A percentile compares a stretch with the other conserved stretches of the same genome.
Evolutionary conservation across 2,888 invertebrate species (phyloP).

Genomic region (Drosophila yooni): DNA sequence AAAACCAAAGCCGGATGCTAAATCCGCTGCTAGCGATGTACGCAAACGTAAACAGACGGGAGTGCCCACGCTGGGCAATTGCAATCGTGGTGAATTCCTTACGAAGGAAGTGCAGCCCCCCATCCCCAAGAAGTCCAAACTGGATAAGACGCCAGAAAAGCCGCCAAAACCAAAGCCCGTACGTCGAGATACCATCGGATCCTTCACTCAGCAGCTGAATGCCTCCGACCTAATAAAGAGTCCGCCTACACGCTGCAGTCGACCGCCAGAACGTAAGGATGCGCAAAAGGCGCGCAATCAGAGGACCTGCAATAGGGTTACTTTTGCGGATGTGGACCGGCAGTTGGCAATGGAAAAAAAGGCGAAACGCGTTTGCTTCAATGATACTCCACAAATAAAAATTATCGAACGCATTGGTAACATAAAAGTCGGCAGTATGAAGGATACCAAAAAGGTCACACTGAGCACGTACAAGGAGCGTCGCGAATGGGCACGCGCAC

Average conservation of each 20-base stretch:
- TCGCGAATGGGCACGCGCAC: constrained; percentile 54
- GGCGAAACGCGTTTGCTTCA: constrained; percentile 74
- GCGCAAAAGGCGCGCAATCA: constrained; percentile 44
- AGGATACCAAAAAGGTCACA: constrained; percentile 51
- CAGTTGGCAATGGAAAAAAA: constrained; percentile 51
- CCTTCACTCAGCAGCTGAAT: constrained; percentile 52
- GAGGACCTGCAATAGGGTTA: constrained; percentile 57
- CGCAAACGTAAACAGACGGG: constrained; percentile 42
- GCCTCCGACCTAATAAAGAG: constrained; percentile 34
- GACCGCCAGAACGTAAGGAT: constrained; percentile 50
- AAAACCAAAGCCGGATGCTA: constrained; percentile 32
- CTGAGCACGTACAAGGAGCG: constrained; percentile 66
- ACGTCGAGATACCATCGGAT: constrained; percentile 45
- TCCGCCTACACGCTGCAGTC: constrained; percentile 17
- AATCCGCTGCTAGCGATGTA: neutral
- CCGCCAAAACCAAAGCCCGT: constrained; percentile 4
- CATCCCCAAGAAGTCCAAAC: constrained; percentile 44
- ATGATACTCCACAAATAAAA: constrained; percentile 61
- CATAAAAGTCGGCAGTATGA: constrained; percentile 46
- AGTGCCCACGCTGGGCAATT: constrained; percentile 85
- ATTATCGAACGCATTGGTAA: constrained; percentile 70
- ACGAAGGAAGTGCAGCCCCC: constrained; percentile 72
- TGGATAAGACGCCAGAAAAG: neutral
- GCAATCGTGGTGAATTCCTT: constrained; percentile 87
- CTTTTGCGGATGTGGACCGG: constrained; percentile 78